phyloP scores from a whole-genome alignment of 2,113 vertebrate species.

The Nothobranchius furzeri region DNA sequence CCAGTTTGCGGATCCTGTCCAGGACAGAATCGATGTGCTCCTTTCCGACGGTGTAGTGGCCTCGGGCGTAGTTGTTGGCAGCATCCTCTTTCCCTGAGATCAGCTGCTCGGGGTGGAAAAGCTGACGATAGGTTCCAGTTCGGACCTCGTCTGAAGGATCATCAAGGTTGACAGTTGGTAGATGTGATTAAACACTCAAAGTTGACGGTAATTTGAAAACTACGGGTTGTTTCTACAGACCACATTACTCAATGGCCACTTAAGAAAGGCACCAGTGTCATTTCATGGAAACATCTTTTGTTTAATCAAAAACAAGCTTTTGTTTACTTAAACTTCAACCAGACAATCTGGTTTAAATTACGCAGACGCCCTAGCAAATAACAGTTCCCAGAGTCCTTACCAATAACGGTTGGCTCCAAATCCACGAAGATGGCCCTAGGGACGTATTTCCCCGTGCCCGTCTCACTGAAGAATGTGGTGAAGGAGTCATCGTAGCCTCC shows the following conservation, averaged over 20 bases:
- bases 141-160: constrained; percentile 65
- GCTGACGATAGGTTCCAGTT: constrained; percentile 63
- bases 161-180: not conserved
- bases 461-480: constrained; percentile 75
- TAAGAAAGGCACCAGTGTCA: too few species aligned
- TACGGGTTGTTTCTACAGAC: too few species aligned
- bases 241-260: too few species aligned
- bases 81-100: constrained; percentile 75
- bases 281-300: too few species aligned
- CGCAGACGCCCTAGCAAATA: not conserved
- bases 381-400: constrained; percentile 38
- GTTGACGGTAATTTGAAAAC: too few species aligned
- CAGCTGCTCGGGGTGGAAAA: constrained; percentile 74
- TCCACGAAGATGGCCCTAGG: constrained; percentile 72
- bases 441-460: constrained; percentile 66
- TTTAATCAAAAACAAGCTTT: not conserved
- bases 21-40: constrained; percentile 71
- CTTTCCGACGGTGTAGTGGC: constrained; percentile 73
- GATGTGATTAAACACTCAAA: too few species aligned
- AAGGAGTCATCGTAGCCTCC: constrained; percentile 65
- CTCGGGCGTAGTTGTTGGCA: constrained; percentile 74
- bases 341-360: not conserved
- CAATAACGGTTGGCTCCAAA: constrained; percentile 73
- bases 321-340: not conserved
- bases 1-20: constrained; percentile 71